A percentile compares a stretch with the other conserved stretches of the same genome.
These are phyloP conservation scores for Bolborhynchus lineola DNA, from an alignment of 2,113 vertebrate genomes.

Conservation along the genomic window DNA sequence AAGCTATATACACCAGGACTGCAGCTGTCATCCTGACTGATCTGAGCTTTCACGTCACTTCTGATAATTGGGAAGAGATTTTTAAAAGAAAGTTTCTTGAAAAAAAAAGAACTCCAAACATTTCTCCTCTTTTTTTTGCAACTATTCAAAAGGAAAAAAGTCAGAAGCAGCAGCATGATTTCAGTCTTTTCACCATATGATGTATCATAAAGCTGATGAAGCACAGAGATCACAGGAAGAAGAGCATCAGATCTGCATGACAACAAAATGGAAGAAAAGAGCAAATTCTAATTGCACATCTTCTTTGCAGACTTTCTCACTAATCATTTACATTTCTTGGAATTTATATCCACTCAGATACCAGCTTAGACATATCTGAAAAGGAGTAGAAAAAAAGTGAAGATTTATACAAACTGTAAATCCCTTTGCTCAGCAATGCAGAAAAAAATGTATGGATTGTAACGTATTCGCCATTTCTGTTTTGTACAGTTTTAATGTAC, in stretches of 20 bases:
- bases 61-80: neutral
- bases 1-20: neutral
- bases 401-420: neutral
- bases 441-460: neutral
- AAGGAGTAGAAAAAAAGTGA: neutral
- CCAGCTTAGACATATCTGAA: neutral
- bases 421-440: slow-evolving; percentile 5
- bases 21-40: neutral
- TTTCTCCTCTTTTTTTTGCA: neutral
- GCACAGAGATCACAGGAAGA: neutral
- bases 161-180: neutral
- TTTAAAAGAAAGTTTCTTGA: neutral
- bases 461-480: neutral
- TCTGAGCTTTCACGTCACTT: neutral
- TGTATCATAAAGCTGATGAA: neutral
- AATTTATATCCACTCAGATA: neutral
- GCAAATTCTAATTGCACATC: slow-evolving; percentile 9
- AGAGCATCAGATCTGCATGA: neutral
- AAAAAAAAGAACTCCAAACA: neutral
- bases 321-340: neutral
- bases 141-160: neutral
- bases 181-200: neutral
- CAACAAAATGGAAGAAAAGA: neutral
- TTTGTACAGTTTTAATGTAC: neutral
- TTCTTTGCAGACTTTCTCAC: neutral